Evolutionary conservation across 2,888 invertebrate species (phyloP).

Genomic region (Agrypnus murinus): DNA sequence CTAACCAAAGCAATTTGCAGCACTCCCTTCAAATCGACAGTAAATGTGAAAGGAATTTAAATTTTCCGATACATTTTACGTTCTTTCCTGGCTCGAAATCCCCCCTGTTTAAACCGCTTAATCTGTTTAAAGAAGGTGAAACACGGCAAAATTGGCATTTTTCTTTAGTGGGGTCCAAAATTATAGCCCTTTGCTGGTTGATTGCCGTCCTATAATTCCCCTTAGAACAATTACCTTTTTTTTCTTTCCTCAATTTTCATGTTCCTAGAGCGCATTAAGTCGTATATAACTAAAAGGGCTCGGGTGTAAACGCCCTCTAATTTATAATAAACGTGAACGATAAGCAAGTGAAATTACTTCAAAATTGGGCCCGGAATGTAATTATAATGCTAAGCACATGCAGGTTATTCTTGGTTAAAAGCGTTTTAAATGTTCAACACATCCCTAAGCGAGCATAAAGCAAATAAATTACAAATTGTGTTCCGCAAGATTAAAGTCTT

Average conservation of each 20-base stretch:
- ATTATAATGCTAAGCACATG: conserved; percentile 58
- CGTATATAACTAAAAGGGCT: conserved; percentile 15
- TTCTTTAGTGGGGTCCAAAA: conserved; percentile 3
- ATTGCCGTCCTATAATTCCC: conserved; percentile 27
- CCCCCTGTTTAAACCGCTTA: not conserved
- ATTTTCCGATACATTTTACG: not conserved
- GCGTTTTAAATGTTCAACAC: conserved; percentile 52
- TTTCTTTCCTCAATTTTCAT: conserved; percentile 28
- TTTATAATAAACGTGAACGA: conserved; percentile 51
- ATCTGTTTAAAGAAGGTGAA: conserved; percentile 5
- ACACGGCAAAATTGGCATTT: conserved; percentile 7
- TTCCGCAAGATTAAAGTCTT: conserved; percentile 59
- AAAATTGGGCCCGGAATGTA: conserved; percentile 54
- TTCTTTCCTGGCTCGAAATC: not conserved
- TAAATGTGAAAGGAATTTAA: not conserved
- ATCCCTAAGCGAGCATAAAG: conserved; percentile 55
- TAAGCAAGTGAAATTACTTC: conserved; percentile 47
- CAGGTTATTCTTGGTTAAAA: conserved; percentile 54
- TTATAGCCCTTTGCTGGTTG: conserved; percentile 19
- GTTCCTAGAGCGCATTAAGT: conserved; percentile 14
- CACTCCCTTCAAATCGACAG: too few relatives aligned
- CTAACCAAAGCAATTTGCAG: too few relatives aligned
- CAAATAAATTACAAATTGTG: conserved; percentile 60
- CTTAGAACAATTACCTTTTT: conserved; percentile 25
- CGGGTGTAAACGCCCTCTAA: conserved; percentile 31